phyloP scores from a whole-genome alignment of 2,113 vertebrate species.

The Eupsittula cactorum region DNA sequence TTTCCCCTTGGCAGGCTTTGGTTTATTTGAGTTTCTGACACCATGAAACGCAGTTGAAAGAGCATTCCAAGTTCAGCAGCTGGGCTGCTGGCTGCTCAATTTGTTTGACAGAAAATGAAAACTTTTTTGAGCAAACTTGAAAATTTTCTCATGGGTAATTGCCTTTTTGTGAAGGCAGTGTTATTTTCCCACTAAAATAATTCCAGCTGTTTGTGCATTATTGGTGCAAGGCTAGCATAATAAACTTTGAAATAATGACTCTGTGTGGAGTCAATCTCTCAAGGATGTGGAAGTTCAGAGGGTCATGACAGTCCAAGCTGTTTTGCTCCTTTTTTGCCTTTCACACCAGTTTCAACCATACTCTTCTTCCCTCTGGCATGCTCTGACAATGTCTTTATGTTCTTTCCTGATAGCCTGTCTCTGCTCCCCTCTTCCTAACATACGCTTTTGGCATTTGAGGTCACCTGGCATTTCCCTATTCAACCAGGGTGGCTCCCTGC shows the following conservation, averaged over 20 bases:
- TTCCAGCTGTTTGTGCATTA: background rate
- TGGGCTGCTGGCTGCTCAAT: background rate
- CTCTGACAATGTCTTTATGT: background rate
- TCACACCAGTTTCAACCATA: background rate
- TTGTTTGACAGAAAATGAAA: background rate
- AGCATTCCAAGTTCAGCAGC: slow-evolving; percentile 15
- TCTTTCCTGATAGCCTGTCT: background rate
- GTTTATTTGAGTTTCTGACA: background rate
- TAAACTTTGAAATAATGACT: background rate
- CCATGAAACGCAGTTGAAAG: background rate
- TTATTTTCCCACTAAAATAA: background rate
- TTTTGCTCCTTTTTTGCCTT: background rate
- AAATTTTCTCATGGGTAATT: slow-evolving; percentile 17
- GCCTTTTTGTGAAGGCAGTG: background rate
- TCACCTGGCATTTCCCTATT: background rate
- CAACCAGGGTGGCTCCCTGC: background rate
- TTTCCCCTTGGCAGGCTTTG: background rate
- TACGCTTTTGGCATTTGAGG: background rate
- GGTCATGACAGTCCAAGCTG: background rate
- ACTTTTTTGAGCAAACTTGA: slow-evolving; percentile 15
- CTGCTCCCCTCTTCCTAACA: background rate
- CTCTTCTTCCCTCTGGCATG: background rate
- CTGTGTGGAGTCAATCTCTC: background rate
- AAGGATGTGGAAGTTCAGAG: background rate
- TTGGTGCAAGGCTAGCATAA: background rate